These are phyloP conservation scores for Chloroceryle aenea DNA, from an alignment of 2,113 vertebrate genomes.

Conservation along the genomic window DNA sequence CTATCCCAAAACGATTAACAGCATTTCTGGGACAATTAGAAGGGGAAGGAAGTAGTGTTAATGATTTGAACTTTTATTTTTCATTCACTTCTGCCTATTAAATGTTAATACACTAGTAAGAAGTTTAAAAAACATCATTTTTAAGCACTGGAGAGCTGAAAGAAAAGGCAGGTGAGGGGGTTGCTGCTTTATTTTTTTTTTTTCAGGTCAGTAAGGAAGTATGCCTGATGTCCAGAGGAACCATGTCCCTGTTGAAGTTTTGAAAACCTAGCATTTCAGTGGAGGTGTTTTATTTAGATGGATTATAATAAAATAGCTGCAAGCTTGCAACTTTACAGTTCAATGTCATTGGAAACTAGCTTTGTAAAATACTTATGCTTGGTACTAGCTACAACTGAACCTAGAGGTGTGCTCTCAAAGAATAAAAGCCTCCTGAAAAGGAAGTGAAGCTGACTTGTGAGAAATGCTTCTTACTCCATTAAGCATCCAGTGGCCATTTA, in stretches of 20 bases:
- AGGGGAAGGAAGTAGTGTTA: neutral
- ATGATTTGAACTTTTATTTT: neutral
- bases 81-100: neutral
- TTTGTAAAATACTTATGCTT: neutral
- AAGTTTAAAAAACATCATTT: neutral
- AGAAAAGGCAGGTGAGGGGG: neutral
- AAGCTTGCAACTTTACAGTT: neutral
- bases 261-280: neutral
- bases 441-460: neutral
- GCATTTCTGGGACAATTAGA: neutral
- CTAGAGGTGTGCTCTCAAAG: neutral
- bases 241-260: neutral
- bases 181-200: neutral
- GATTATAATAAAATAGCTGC: neutral
- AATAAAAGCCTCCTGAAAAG: neutral
- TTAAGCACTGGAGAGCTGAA: neutral
- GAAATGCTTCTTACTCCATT: conserved; percentile 14
- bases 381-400: neutral
- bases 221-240: neutral
- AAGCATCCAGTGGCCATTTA: neutral
- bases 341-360: neutral
- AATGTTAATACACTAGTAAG: neutral
- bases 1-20: neutral
- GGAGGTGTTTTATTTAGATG: neutral
- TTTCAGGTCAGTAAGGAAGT: neutral